Evolutionary conservation across 2,113 vertebrate genomes (phyloP), one percentile per base, ranked within the genome.

Genomic region (Ammodytes marinus): DNA sequence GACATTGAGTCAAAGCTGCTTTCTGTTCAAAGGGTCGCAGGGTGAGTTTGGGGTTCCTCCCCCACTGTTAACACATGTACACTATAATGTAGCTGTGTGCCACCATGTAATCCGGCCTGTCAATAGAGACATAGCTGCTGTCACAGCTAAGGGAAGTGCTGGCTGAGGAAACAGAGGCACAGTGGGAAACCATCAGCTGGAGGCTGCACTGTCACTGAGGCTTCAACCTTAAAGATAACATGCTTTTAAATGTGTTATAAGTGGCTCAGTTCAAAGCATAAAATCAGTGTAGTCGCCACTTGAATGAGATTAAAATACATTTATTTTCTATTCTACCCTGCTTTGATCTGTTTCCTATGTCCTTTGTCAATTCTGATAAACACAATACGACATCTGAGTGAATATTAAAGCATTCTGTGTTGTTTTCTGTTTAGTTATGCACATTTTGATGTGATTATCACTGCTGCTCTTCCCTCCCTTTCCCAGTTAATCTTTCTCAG

Each of bases 81-180:
- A 66, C 12, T 40, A 8, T 49, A 45, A 67, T 52, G 53, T 27
- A 2, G 15, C 58, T 72, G 74, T 72, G 74, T 6, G 2, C 67
- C 65, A 57, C 37, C 64, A 42, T 67, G 60, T 70, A 71, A 66
- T 88, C 60, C 15, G 5, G 50, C 27, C 35, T 79, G 46, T 55
- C 40, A 70, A 69, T 19, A 61, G 65, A 69, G 52, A 82, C 70
- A 66, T 55, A 27, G 69, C 59, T 66, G 0, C 70, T 78, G 78
- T 74, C 82, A 87, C 78, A 82, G 12, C 55, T 61, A 49, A 63
- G 61, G 50, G 55, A 27, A 37, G 40, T 70, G 61, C 58, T 58
- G 69, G 15, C 69, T 42, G 15, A 73, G 61, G 50, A 83, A 65
- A 67, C 61, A 3, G 19, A 50, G 69, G 19, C 82, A 68, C 15